Evolutionary conservation across 2,113 vertebrate species (phyloP).

Genomic region (Bubo scandiacus): DNA sequence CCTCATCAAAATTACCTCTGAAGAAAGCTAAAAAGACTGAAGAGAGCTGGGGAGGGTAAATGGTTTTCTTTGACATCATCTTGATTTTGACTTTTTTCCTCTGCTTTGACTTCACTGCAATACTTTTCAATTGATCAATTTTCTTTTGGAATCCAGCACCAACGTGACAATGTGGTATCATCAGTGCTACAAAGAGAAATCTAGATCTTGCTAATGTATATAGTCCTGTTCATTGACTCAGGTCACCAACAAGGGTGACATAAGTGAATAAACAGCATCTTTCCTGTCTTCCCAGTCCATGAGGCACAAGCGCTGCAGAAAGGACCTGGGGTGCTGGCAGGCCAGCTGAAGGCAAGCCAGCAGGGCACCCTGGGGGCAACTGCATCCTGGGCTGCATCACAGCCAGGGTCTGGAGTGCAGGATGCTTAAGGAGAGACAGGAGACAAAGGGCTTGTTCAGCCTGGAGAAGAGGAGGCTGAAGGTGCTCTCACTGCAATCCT

Average conservation of each 20-base stretch:
- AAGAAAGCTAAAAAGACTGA: not conserved
- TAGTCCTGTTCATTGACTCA: not conserved
- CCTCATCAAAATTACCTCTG: not conserved
- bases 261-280: not conserved
- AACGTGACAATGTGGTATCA: not conserved
- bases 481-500: not conserved
- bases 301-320: not conserved
- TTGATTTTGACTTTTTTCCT: not conserved
- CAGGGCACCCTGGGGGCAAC: not conserved
- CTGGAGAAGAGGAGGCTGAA: not conserved
- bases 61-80: not conserved
- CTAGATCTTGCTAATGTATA: not conserved
- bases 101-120: not conserved
- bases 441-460: not conserved
- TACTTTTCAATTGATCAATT: not conserved
- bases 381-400: not conserved
- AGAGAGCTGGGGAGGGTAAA: not conserved
- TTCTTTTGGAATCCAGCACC: not conserved
- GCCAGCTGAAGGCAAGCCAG: not conserved
- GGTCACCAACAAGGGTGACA: not conserved
- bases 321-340: not conserved
- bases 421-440: not conserved
- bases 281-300: not conserved
- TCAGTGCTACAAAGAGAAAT: not conserved
- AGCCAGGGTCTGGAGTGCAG: not conserved